Conservation (phyloP, 2,888 invertebrate species). For the Dioctria linearis region DNA sequence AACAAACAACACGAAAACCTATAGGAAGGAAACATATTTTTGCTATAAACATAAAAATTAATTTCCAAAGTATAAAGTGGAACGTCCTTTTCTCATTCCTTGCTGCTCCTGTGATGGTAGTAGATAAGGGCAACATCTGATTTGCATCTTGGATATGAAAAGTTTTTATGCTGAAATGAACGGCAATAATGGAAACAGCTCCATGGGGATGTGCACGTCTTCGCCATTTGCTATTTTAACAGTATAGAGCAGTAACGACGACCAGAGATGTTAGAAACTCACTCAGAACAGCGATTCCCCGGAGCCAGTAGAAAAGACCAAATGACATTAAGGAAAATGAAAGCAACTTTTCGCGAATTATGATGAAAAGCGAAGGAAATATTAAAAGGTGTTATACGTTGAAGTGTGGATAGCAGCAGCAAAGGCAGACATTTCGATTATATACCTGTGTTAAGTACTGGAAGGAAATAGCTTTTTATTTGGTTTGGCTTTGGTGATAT, state of each 20-base stretch:
- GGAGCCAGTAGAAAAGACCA: conserved; percentile 22
- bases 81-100: neutral
- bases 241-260: neutral
- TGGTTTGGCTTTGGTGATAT: too few relatives aligned
- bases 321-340: conserved; percentile 45
- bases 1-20: conserved; percentile 4
- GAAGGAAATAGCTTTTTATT: too few relatives aligned
- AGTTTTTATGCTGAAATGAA: conserved; percentile 51
- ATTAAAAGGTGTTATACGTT: conserved; percentile 16
- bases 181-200: conserved; percentile 50
- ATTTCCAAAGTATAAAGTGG: conserved; percentile 31
- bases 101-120: neutral
- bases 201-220: conserved; percentile 48
- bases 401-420: neutral
- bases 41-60: conserved; percentile 48
- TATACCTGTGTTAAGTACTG: neutral
- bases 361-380: conserved; percentile 18
- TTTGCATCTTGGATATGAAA: conserved; percentile 51
- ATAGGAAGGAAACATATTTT: conserved; percentile 36
- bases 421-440: neutral
- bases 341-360: conserved; percentile 45
- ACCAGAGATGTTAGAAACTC: conserved; percentile 21
- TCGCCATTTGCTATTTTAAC: conserved; percentile 38
- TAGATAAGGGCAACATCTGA: conserved; percentile 44
- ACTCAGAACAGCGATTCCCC: conserved; percentile 21